phyloP scores from a whole-genome alignment of 2,113 vertebrate genomes.

The Corythoichthys haematopterus region DNA sequence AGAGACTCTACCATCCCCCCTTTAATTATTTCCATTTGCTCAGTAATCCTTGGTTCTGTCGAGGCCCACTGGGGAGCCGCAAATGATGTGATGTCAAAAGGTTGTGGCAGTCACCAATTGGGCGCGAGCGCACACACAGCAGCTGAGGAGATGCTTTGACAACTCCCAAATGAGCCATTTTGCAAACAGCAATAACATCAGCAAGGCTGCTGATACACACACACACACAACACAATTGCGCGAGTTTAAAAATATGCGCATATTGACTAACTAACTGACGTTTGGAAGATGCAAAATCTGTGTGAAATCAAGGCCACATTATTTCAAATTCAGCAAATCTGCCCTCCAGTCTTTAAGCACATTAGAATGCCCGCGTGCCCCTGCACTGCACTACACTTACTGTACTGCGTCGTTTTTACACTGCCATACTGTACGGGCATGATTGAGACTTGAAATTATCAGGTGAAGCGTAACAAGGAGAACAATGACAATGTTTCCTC shows the following conservation, averaged over 20 bases:
- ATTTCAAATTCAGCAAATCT: conserved; percentile 50
- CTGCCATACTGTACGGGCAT: conserved; percentile 30
- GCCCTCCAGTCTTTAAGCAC: conserved; percentile 37
- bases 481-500: conserved; percentile 53
- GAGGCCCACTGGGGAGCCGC: conserved; percentile 29
- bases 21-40: conserved; percentile 19
- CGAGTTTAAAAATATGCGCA: conserved; percentile 8
- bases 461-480: conserved; percentile 52
- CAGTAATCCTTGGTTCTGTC: conserved; percentile 31
- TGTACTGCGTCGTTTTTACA: not conserved
- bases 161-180: conserved; percentile 54
- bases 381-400: conserved; percentile 1
- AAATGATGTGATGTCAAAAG: conserved; percentile 31
- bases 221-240: conserved; percentile 2
- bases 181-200: conserved; percentile 51
- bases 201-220: conserved; percentile 25
- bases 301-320: conserved; percentile 26
- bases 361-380: conserved; percentile 32
- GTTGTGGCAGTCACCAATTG: conserved; percentile 28
- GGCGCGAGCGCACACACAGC: conserved; percentile 13
- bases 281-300: conserved; percentile 4
- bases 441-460: conserved; percentile 49
- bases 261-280: conserved; percentile 4
- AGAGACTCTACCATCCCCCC: not conserved
- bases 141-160: conserved; percentile 47